Percentiles rank a stretch among this genome's conserved stretches.
Conservation (phyloP, 2,113 vertebrate species). For the Acanthisitta chloris region DNA sequence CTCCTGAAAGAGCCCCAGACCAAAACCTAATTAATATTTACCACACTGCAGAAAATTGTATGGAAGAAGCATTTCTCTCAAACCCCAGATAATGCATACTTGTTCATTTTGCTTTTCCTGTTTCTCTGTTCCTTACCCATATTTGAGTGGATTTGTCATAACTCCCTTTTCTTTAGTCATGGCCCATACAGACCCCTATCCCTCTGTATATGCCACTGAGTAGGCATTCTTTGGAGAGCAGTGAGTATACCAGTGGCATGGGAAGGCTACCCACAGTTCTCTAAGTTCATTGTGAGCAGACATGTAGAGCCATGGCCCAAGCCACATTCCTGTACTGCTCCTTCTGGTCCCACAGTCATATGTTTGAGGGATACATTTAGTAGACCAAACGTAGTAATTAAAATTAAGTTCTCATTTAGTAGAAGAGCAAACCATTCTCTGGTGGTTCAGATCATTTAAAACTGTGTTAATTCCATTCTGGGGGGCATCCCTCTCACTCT, state of each 20-base stretch:
- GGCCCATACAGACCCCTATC: not conserved
- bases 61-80: not conserved
- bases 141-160: not conserved
- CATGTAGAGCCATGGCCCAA: not conserved
- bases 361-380: not conserved
- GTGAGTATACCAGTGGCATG: not conserved
- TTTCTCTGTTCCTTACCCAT: not conserved
- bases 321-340: not conserved
- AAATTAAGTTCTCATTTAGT: not conserved
- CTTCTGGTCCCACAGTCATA: not conserved
- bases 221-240: not conserved
- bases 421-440: not conserved
- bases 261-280: not conserved
- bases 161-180: not conserved
- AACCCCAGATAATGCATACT: not conserved
- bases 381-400: not conserved
- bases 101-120: not conserved
- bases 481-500: not conserved
- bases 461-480: not conserved
- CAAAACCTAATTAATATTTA: conserved; percentile 38
- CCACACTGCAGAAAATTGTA: not conserved
- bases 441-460: not conserved
- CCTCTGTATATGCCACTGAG: no score
- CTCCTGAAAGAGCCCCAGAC: not conserved
- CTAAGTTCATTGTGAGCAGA: not conserved